Evolutionary conservation across 2,113 vertebrate species (phyloP).

Genomic region (Barbus barbus): DNA sequence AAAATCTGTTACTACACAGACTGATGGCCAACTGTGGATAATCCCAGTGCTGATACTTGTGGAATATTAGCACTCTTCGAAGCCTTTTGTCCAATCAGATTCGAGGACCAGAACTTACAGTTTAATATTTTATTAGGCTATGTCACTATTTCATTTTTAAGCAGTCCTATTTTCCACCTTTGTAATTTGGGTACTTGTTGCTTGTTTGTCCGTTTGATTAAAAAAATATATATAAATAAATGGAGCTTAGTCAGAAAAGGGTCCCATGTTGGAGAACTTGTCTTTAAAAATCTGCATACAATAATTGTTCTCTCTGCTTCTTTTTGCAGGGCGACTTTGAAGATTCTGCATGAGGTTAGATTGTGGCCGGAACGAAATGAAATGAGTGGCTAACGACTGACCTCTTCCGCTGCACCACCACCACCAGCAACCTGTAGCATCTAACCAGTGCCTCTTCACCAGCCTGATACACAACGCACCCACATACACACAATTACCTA

Average conservation of each 20-base stretch:
- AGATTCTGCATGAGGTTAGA: conserved; percentile 84
- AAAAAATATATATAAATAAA: neutral
- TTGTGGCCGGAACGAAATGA: conserved; percentile 90
- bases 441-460: conserved; percentile 80
- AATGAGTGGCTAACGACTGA: conserved; percentile 70
- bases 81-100: no score
- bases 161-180: no score
- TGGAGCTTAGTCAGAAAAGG: neutral
- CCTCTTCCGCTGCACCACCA: conserved; percentile 46
- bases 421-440: conserved; percentile 61
- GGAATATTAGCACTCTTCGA: no score
- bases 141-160: no score
- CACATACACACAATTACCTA: conserved; percentile 84
- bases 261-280: neutral
- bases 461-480: conserved; percentile 84
- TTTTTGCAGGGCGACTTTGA: conserved; percentile 81
- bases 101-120: no score
- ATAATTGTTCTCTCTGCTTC: conserved; percentile 15
- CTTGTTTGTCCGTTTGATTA: neutral
- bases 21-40: no score
- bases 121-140: no score
- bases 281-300: neutral
- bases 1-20: no score
- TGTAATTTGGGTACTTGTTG: no score
- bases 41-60: no score